Evolutionary conservation across 2,113 vertebrate genomes (phyloP), one percentile per base, ranked within the genome.

Genomic region (Microcebus griseorufus): DNA sequence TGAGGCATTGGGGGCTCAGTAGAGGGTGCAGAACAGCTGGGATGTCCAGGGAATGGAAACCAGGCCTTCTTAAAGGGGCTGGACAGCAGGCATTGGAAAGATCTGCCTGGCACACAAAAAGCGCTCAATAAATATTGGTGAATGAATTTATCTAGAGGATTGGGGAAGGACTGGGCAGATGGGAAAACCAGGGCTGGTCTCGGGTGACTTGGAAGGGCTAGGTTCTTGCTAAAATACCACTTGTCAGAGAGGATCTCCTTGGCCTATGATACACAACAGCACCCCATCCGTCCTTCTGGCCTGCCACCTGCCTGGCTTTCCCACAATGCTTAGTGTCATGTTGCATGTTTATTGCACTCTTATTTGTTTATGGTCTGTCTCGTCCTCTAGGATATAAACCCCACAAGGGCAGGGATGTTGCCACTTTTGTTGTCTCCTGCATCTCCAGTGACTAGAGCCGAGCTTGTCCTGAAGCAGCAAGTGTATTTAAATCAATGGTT

Each of bases 181-280:
- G 45, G 48, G 81, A 1, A 37, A 37, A 42, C 6, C 45, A 67
- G 9, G 6, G 20, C 32, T 65, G 37, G 58, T 11, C 23, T 80
- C 27, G 0, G 62, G 37, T 72, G 25, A 69, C 69, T 53, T 45
- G 32, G 9, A 37, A 70, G 37, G 70, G 64, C 0, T 23, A 42
- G 12, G 39, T 23, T 45, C 75, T 13, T 90, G 27, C 34, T 85
- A 22, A 48, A 25, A 39, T 37, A 58, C 25, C 67, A 25, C 42
- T 39, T n/a, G 17, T 18, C 14, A 67, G 72, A 93, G 75, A 78
- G 29, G 34, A 20, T 25, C 20, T 60, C 32, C 65, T 16, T 81
- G 39, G 45, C 29, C 51, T n/a, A 23, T 0, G n/a, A 16, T 3
- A 9, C 39, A 3, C 10, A 55, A 14, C 3, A 4, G 13, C 6